Evolutionary conservation across 2,113 vertebrate genomes (phyloP).

Genomic region (Varanus salvator): DNA sequence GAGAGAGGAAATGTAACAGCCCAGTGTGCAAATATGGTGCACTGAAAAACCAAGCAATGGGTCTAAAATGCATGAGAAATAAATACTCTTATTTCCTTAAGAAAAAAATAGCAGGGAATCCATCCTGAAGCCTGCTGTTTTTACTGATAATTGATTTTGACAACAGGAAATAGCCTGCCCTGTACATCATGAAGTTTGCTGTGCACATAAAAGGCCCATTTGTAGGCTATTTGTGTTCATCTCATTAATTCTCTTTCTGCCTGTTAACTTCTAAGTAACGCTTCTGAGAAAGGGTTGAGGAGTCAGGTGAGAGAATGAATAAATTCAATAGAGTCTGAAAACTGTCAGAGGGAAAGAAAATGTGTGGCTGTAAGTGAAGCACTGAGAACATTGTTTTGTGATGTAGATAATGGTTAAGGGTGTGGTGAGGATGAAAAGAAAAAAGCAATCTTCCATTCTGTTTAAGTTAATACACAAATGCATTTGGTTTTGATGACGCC

Average conservation of each 20-base stretch:
- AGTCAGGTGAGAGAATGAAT: slow-evolving; percentile 17
- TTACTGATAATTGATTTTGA: slow-evolving; percentile 47
- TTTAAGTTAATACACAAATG: slow-evolving; percentile 19
- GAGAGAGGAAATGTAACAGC: background rate
- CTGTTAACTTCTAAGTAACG: slow-evolving; percentile 46
- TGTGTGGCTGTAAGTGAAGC: slow-evolving; percentile 38
- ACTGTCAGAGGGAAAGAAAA: background rate
- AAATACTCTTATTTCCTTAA: slow-evolving; percentile 23
- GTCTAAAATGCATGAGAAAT: background rate
- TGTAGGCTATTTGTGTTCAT: slow-evolving; percentile 45
- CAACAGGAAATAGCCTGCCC: slow-evolving; percentile 34
- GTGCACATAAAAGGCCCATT: slow-evolving; percentile 30
- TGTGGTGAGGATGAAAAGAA: slow-evolving; percentile 36
- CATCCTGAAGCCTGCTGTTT: slow-evolving; percentile 20
- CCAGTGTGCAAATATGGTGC: background rate
- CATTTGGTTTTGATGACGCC: background rate
- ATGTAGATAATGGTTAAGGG: slow-evolving; percentile 41
- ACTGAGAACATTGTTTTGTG: slow-evolving; percentile 42
- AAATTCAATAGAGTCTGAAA: slow-evolving; percentile 55
- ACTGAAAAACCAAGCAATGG: background rate
- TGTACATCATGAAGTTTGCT: slow-evolving; percentile 32
- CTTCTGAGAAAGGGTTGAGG: slow-evolving; percentile 44
- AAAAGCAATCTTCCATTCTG: slow-evolving; percentile 31
- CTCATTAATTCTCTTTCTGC: slow-evolving; percentile 54
- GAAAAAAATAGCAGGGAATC: slow-evolving; percentile 29